Percentiles rank a stretch among this genome's conserved stretches.
Evolutionary conservation across 2,888 invertebrate genomes (phyloP).

Genomic region (Heteropelma amictum): DNA sequence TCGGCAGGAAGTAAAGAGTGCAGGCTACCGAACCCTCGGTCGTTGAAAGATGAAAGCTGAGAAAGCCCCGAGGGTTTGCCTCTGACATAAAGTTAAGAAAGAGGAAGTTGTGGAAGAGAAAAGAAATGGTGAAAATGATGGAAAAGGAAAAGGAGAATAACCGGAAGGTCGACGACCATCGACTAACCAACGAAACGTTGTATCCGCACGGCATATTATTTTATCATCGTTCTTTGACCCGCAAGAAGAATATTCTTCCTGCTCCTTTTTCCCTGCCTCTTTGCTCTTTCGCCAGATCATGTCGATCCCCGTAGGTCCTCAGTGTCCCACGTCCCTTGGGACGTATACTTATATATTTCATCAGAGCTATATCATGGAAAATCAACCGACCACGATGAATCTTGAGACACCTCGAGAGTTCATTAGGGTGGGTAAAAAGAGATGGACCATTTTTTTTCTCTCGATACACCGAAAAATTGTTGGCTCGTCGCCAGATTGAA

Average conservation of each 20-base stretch:
- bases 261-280: slow-evolving; percentile 22
- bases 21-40: slow-evolving; percentile 14
- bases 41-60: background rate
- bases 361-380: slow-evolving; percentile 14
- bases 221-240: slow-evolving; percentile 31
- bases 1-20: background rate
- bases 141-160: slow-evolving; percentile 18
- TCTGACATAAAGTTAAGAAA: slow-evolving; percentile 24
- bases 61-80: slow-evolving; percentile 16
- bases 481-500: no score
- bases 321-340: background rate
- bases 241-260: slow-evolving; percentile 21
- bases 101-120: slow-evolving; percentile 16
- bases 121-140: background rate
- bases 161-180: slow-evolving; percentile 40
- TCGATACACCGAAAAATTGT: no score
- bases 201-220: no score
- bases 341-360: slow-evolving; percentile 7
- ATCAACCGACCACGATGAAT: background rate
- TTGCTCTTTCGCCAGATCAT: background rate
- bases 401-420: background rate
- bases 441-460: no score
- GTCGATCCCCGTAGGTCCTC: slow-evolving; percentile 26
- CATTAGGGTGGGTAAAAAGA: background rate
- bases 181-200: slow-evolving; percentile 22